A percentile compares a stretch with the other conserved stretches of the same genome.
These are phyloP conservation scores for Sminthurides bifidus DNA, from an alignment of 1,140 invertebrate genomes.

Conservation along the genomic window DNA sequence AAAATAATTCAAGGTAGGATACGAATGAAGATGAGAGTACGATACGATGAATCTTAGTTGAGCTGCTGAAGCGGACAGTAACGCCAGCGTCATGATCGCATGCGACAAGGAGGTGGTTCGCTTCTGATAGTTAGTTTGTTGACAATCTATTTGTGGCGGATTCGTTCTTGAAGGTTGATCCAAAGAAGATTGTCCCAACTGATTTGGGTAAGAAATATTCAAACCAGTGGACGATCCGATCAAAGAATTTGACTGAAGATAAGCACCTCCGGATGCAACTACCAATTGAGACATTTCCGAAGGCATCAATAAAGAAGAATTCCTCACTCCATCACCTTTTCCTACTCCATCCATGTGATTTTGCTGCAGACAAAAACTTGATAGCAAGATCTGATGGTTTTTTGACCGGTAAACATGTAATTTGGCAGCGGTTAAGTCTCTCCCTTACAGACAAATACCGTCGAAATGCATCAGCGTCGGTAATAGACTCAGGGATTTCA, in stretches of 20 bases:
- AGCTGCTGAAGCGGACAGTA: slow-evolving; percentile 26
- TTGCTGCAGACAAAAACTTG: too few relatives aligned
- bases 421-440: background rate
- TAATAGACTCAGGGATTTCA: slow-evolving; percentile 26
- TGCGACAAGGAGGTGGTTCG: slow-evolving; percentile 20
- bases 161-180: background rate
- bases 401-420: background rate
- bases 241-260: too few relatives aligned
- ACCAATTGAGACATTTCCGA: background rate
- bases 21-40: slow-evolving; percentile 24
- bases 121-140: background rate
- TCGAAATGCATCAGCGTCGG: slow-evolving; percentile 25
- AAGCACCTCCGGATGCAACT: too few relatives aligned
- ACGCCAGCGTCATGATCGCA: slow-evolving; percentile 29
- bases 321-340: background rate
- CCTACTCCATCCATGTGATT: background rate
- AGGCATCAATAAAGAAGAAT: background rate
- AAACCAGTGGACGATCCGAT: too few relatives aligned
- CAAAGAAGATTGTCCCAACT: background rate
- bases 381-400: background rate
- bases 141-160: background rate
- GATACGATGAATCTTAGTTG: slow-evolving; percentile 28
- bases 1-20: slow-evolving; percentile 29
- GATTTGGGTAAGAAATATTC: background rate
- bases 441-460: slow-evolving; percentile 29